Conservation (phyloP, 2,797 vertebrate genomes). For the Cyprinella venusta region DNA sequence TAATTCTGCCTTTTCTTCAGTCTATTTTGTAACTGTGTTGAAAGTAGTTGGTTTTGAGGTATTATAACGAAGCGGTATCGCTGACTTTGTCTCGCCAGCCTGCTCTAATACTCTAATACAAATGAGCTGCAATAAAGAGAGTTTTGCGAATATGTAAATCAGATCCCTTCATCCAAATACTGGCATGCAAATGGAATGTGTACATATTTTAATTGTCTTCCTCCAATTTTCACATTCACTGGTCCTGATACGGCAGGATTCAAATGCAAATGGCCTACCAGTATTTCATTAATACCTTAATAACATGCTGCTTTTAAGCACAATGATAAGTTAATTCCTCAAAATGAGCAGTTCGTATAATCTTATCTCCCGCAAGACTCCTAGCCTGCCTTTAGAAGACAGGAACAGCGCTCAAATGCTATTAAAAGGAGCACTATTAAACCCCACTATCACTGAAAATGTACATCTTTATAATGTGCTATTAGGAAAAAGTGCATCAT, state of each 20-base stretch:
- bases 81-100: background rate
- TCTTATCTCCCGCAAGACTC: conserved; percentile 50
- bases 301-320: conserved; percentile 50
- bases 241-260: conserved; percentile 30
- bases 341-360: conserved; percentile 46
- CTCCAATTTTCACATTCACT: conserved; percentile 35
- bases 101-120: conserved; percentile 21
- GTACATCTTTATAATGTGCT: background rate
- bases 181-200: conserved; percentile 25
- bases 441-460: conserved; percentile 26
- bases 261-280: conserved; percentile 45
- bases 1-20: background rate
- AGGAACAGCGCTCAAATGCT: conserved; percentile 34
- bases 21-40: background rate
- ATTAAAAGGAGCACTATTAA: conserved; percentile 40
- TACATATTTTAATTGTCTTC: conserved; percentile 46
- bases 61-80: background rate
- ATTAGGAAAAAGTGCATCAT: background rate
- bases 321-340: conserved; percentile 41
- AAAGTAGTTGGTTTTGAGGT: background rate
- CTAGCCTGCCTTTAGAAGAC: conserved; percentile 27
- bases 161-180: conserved; percentile 21
- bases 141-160: conserved; percentile 35
- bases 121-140: conserved; percentile 30
- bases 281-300: conserved; percentile 51